These are phyloP conservation scores for Indicator indicator DNA, from an alignment of 2,113 vertebrate species.

Conservation along the genomic window DNA sequence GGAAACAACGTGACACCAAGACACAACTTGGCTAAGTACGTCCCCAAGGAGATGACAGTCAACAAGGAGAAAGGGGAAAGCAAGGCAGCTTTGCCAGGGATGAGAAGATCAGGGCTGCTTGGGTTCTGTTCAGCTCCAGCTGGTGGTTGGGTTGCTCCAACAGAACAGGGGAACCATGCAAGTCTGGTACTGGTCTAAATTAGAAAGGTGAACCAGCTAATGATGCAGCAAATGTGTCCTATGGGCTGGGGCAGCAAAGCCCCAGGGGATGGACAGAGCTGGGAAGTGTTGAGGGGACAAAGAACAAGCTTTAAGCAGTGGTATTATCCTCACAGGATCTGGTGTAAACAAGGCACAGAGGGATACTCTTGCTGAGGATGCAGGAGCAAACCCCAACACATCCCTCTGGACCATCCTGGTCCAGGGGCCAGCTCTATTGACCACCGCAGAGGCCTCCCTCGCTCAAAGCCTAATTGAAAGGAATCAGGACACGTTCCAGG, in stretches of 20 bases:
- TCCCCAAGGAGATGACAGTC: background rate
- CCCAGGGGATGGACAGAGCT: background rate
- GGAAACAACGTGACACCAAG: conserved; percentile 20
- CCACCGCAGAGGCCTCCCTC: background rate
- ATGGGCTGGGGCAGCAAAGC: background rate
- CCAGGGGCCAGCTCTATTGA: background rate
- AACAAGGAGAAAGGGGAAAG: background rate
- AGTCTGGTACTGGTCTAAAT: background rate
- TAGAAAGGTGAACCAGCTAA: background rate
- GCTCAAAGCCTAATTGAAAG: conserved; percentile 42
- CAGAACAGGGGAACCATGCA: background rate
- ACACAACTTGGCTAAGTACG: background rate
- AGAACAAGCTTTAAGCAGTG: background rate
- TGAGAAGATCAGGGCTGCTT: background rate
- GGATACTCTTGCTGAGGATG: background rate
- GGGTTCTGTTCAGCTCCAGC: background rate
- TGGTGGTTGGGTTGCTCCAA: background rate
- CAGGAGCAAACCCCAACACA: background rate
- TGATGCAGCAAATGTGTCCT: background rate
- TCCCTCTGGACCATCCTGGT: background rate
- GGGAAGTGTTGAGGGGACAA: background rate
- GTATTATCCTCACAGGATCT: background rate
- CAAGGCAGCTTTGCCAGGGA: background rate
- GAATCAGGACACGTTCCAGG: conserved; percentile 40
- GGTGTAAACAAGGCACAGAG: background rate